These are phyloP conservation scores for Furnarius figulus DNA, from an alignment of 2,113 vertebrate species.

Conservation along the genomic window DNA sequence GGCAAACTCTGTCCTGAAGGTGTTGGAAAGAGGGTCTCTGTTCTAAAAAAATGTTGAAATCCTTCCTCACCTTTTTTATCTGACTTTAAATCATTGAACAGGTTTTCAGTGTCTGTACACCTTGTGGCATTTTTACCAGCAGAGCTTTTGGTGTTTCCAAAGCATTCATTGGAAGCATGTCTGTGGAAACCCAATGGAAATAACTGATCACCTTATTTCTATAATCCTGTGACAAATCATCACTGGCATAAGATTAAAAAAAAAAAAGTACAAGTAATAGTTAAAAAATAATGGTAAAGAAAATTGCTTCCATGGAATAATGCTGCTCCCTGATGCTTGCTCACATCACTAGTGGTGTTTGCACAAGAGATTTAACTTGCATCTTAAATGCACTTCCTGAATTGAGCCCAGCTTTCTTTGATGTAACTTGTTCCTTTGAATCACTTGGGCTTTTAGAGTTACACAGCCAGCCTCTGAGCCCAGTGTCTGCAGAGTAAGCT, in stretches of 20 bases:
- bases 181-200: conserved; percentile 7
- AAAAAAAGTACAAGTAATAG: not conserved
- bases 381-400: not conserved
- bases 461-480: not conserved
- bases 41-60: conserved; percentile 55
- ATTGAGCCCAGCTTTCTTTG: not conserved
- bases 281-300: conserved; percentile 2
- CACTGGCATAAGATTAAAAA: not conserved
- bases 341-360: not conserved
- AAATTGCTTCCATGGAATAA: not conserved
- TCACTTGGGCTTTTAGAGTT: not conserved
- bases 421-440: not conserved
- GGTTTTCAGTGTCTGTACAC: conserved; percentile 47
- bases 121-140: conserved; percentile 28
- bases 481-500: not conserved
- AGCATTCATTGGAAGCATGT: not conserved
- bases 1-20: conserved; percentile 49
- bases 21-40: conserved; percentile 54
- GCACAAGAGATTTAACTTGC: not conserved
- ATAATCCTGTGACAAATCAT: not conserved
- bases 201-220: conserved; percentile 3
- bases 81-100: conserved; percentile 58
- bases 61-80: conserved; percentile 54
- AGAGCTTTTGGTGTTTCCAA: not conserved
- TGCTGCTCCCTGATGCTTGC: not conserved